Base-by-base conservation (phyloP, 2,113 vertebrate genomes). In the Oostethus manadensis region DNA sequence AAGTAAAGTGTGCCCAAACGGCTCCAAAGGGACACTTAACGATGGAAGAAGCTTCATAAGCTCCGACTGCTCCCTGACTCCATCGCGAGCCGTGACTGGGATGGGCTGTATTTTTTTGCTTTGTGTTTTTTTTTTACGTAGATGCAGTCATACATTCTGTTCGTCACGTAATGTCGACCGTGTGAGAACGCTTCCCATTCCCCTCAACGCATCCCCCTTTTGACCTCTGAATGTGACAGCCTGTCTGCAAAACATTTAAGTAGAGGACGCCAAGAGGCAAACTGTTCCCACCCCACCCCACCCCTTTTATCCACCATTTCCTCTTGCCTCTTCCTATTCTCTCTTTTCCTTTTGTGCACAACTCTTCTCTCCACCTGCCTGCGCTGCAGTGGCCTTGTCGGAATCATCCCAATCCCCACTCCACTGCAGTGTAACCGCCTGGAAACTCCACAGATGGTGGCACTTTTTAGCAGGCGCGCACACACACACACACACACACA, bases 381-480 rank as follows among this genome's bases (percentile, higher is more conserved):
- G 77, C 64, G 81, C 76, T 64, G 78, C 73, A 60, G 74, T 78
- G 82, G 84, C 87, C 84, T 86, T 84, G 86, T 88, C 84, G 83
- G 81, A 80, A 81, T 81, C 79, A 82, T 85, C 71, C 64, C 77
- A 87, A 90, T 84, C 89, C 89, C 87, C 88, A 85, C 76, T 77
- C 74, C 84, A 74, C 86, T 82, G 80, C 78, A 67, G 88, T 74
- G 87, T 86, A 89, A 83, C 84, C 84, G 84, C 79, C 79, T 87
- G 89, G 88, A 90, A 90, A 90, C 87, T 71, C 71, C 81, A 69
- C 88, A 87, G 88, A 90, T 89, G 87, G 85, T 78, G 75, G 78
- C 77, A 59, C 73, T 80, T 76, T 55, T 55, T 16, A 55, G 33
- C 18, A 8, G 8, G 23, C 50, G 1, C 23, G 3, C 23, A 44